Evolutionary conservation across 92 coral and sea anemone genomes (phyloP).

Genomic region (Siderastrea siderea): DNA sequence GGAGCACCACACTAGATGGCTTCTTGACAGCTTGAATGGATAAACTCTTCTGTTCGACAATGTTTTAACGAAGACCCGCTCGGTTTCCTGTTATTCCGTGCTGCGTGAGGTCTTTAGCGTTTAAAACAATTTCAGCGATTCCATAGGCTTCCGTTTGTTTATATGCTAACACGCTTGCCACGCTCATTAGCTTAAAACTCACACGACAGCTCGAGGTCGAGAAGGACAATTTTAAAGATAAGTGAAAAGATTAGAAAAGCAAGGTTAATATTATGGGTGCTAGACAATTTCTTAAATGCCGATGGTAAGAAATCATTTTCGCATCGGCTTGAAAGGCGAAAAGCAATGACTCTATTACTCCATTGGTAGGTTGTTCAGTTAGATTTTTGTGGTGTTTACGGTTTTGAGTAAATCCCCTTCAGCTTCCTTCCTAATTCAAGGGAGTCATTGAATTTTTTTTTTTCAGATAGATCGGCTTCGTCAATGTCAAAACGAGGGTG

Average conservation of each 20-base stretch:
- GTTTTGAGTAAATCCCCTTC: not conserved
- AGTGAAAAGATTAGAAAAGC: not conserved
- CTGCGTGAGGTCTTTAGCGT: not conserved
- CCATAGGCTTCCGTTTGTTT: slow-evolving; percentile 20
- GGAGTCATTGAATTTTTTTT: too few species aligned
- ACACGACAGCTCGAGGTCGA: not conserved
- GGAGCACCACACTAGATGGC: not conserved
- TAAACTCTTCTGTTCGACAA: not conserved
- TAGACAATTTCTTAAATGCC: not conserved
- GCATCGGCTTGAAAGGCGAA: not conserved
- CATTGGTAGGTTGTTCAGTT: not conserved
- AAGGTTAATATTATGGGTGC: not conserved
- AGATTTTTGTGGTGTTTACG: not conserved
- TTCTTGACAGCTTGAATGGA: not conserved
- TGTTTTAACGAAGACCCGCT: not conserved
- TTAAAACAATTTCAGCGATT: slow-evolving; percentile 16
- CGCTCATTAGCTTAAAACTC: slow-evolving; percentile 20
- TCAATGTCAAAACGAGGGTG: too few species aligned
- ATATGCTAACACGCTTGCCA: not conserved
- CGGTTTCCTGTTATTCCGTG: not conserved
- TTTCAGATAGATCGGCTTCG: too few species aligned
- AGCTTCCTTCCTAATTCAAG: too few species aligned
- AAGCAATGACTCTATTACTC: not conserved
- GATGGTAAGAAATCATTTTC: not conserved
- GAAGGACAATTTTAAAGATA: not conserved